phyloP scores from a whole-genome alignment of 1,140 invertebrate species.

The Heterodera schachtii region DNA sequence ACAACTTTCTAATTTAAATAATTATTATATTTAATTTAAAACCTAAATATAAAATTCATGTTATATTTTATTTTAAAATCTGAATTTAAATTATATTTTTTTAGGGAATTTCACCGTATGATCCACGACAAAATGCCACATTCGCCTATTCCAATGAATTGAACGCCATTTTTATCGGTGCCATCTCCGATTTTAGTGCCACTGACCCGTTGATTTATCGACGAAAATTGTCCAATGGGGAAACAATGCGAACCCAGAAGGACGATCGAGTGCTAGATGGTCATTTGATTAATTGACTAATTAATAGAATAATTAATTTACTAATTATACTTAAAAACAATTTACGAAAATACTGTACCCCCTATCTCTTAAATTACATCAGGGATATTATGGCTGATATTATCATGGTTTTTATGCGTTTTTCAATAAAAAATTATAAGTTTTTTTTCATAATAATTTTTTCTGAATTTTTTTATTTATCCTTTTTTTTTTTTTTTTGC shows the following conservation, averaged over 20 bases:
- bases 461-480: too few species aligned
- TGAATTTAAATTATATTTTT: background rate
- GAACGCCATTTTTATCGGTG: constrained; percentile 62
- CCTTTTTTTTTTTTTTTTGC: too few species aligned
- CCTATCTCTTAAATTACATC: too few species aligned
- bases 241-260: constrained; percentile 52
- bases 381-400: too few species aligned
- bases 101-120: constrained; percentile 62
- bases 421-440: too few species aligned
- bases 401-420: too few species aligned
- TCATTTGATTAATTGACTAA: constrained; percentile 22
- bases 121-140: constrained; percentile 63
- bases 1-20: background rate
- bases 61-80: too few species aligned
- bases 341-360: background rate
- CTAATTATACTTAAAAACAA: background rate
- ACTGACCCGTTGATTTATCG: constrained; percentile 64
- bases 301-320: background rate
- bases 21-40: constrained; percentile 4
- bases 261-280: constrained; percentile 60
- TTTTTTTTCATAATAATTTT: too few species aligned
- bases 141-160: constrained; percentile 54
- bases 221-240: constrained; percentile 43
- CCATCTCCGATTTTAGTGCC: constrained; percentile 63
- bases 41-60: too few species aligned